Conservation (phyloP, 2,113 vertebrate genomes). For the Cottus gobio region DNA sequence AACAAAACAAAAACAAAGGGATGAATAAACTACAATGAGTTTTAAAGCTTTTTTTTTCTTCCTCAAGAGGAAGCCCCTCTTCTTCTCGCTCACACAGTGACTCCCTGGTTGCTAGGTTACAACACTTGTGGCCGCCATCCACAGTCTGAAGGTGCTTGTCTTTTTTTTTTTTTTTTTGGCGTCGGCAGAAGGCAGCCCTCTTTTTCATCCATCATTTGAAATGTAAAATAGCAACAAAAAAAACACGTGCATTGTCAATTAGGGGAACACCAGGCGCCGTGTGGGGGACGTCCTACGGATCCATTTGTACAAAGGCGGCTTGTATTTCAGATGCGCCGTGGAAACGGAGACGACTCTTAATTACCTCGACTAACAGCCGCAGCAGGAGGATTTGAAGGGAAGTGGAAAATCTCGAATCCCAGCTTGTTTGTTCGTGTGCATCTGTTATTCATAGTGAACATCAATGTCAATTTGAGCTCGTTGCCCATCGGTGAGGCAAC, state of each 20-base stretch:
- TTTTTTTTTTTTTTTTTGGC: conserved; percentile 36
- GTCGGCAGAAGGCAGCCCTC: conserved; percentile 56
- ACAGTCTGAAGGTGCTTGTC: conserved; percentile 69
- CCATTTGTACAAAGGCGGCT: conserved; percentile 60
- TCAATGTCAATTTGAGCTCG: conserved; percentile 13
- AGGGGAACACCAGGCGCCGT: conserved; percentile 56
- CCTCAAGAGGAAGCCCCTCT: conserved; percentile 79
- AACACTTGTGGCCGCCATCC: conserved; percentile 77
- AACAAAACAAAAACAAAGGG: conserved; percentile 72
- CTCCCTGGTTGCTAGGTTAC: conserved; percentile 85
- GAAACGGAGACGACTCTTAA: conserved; percentile 56
- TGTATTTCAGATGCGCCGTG: conserved; percentile 60
- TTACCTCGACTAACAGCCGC: conserved; percentile 60
- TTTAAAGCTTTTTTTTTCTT: conserved; percentile 57
- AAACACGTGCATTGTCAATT: conserved; percentile 70
- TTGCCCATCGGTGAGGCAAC: conserved; percentile 11
- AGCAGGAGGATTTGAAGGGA: conserved; percentile 42
- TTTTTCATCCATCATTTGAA: conserved; percentile 76
- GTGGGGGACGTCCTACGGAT: conserved; percentile 58
- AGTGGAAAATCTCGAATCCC: conserved; percentile 50
- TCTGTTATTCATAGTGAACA: conserved; percentile 34
- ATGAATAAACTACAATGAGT: conserved; percentile 77
- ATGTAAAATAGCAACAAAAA: conserved; percentile 74
- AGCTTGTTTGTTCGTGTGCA: conserved; percentile 30
- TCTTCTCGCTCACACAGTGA: conserved; percentile 64